These are phyloP conservation scores for Frankliniella fusca DNA, from an alignment of 2,888 invertebrate species.

Conservation along the genomic window DNA sequence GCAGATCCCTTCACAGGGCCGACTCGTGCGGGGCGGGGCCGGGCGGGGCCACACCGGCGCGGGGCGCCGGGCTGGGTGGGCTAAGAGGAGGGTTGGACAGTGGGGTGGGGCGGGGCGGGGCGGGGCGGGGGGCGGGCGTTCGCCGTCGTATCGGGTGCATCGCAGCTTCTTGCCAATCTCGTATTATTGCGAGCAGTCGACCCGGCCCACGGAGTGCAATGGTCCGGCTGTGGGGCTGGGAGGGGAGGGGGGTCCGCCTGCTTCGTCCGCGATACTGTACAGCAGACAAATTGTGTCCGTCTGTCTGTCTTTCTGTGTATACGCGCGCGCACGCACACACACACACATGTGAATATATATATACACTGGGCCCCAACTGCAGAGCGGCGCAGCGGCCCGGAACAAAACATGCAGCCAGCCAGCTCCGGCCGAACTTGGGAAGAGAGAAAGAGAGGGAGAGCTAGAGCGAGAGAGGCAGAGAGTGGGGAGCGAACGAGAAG, in stretches of 20 bases:
- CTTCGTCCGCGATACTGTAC: not conserved
- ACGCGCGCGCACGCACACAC: too few relatives aligned
- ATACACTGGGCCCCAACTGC: not conserved
- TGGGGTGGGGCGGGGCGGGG: not conserved
- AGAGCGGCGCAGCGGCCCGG: not conserved
- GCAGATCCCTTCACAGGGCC: not conserved
- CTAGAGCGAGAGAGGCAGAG: too few relatives aligned
- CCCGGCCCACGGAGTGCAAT: not conserved
- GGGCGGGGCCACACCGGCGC: not conserved
- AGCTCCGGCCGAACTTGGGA: not conserved
- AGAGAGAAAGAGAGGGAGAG: too few relatives aligned
- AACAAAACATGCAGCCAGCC: not conserved
- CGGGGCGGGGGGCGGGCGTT: too few relatives aligned
- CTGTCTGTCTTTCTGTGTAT: not conserved
- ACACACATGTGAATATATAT: too few relatives aligned
- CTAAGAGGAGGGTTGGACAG: not conserved
- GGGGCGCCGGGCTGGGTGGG: not conserved
- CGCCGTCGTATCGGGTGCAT: too few relatives aligned
- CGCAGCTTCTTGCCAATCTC: too few relatives aligned
- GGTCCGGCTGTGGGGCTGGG: not conserved
- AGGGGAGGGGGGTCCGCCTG: not conserved
- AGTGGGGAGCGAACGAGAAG: too few relatives aligned
- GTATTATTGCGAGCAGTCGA: too few relatives aligned
- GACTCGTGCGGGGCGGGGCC: not conserved
- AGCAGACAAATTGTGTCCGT: not conserved